Conservation (phyloP, 2,888 invertebrate species). For the Spatulosminthurus flaviceps region DNA sequence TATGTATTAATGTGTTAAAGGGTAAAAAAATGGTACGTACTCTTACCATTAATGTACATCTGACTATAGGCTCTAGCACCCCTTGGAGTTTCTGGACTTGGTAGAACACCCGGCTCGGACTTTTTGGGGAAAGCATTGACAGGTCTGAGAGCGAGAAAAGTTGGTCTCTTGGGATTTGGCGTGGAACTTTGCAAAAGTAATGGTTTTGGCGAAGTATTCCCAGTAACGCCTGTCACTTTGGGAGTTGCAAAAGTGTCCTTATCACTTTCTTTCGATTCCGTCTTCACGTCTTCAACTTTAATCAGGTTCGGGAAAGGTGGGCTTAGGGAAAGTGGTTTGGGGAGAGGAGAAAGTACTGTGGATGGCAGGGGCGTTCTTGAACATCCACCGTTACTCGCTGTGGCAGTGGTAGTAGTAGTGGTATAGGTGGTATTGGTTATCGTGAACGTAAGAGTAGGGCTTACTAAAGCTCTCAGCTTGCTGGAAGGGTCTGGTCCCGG, state of each 20-base stretch:
- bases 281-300: slow-evolving; percentile 32
- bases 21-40: slow-evolving; percentile 30
- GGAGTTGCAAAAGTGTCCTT: slow-evolving; percentile 8
- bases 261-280: slow-evolving; percentile 4
- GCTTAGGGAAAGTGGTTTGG: not conserved
- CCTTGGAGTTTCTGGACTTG: slow-evolving; percentile 90
- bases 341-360: not conserved
- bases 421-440: not conserved
- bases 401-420: not conserved
- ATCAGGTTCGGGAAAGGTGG: slow-evolving; percentile 25
- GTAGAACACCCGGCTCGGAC: slow-evolving; percentile 70
- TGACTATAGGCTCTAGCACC: slow-evolving; percentile 90
- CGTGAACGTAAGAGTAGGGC: not conserved
- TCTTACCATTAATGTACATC: slow-evolving; percentile 82
- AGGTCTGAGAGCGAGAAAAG: slow-evolving; percentile 61
- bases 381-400: not conserved
- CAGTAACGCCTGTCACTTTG: not conserved
- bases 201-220: slow-evolving; percentile 31
- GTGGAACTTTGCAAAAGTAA: slow-evolving; percentile 43
- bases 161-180: slow-evolving; percentile 57
- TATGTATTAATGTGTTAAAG: slow-evolving; percentile 26
- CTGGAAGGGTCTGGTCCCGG: slow-evolving; percentile 19
- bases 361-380: not conserved
- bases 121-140: slow-evolving; percentile 53
- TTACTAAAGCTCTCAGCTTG: slow-evolving; percentile 22